phyloP scores from a whole-genome alignment of 1,140 invertebrate species.

The Tribolium castaneum region DNA sequence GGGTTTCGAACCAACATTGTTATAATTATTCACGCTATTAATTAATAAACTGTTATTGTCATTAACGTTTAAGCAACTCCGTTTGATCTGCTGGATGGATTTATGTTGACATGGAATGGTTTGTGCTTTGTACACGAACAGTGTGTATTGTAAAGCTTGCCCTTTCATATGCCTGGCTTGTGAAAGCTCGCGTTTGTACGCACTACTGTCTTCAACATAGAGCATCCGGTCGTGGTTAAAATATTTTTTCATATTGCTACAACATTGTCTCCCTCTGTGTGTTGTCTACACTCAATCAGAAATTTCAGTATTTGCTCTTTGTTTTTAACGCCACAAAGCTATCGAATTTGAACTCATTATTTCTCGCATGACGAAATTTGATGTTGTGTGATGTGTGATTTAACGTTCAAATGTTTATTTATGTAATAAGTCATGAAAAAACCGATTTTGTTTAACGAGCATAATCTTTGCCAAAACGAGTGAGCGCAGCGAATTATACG shows the following conservation, averaged over 20 bases:
- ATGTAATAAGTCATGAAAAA: too few relatives aligned
- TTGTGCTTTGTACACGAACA: background rate
- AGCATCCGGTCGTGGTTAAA: background rate
- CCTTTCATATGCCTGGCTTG: background rate
- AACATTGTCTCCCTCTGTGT: background rate
- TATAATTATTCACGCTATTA: background rate
- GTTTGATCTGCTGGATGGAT: background rate
- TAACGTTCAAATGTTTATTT: too few relatives aligned
- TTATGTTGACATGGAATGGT: background rate
- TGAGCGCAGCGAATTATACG: too few relatives aligned
- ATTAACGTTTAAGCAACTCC: background rate
- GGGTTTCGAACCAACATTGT: background rate
- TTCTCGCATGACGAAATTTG: too few relatives aligned
- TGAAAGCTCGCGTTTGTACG: background rate
- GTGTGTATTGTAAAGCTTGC: background rate
- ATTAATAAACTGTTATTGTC: slow-evolving; percentile 9
- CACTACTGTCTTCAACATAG: background rate
- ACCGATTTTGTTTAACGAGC: too few relatives aligned
- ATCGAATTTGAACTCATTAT: too few relatives aligned
- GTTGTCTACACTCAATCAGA: background rate
- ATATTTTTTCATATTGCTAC: background rate
- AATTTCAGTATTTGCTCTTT: background rate
- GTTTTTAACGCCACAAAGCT: too few relatives aligned
- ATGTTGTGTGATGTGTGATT: too few relatives aligned
- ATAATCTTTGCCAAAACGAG: too few relatives aligned